These are phyloP conservation scores for Bombus polaris DNA, from an alignment of 1,140 invertebrate genomes.

Conservation along the genomic window DNA sequence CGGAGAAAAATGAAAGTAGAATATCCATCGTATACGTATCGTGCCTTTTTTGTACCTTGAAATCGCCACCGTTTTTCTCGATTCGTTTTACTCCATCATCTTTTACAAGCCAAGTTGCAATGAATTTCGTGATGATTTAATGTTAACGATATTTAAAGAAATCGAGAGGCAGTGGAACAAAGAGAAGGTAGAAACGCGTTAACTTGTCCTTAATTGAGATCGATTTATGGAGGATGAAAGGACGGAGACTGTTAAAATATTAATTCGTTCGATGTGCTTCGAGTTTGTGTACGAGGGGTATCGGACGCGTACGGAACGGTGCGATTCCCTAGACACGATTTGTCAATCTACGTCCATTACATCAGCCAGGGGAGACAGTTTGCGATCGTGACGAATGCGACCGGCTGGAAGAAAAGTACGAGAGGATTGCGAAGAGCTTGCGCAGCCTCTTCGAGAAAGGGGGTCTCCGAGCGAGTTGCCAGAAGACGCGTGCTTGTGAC, in stretches of 20 bases:
- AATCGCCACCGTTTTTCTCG: not conserved
- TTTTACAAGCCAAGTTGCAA: not conserved
- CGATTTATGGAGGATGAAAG: slow-evolving; percentile 15
- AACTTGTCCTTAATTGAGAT: slow-evolving; percentile 44
- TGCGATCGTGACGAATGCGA: slow-evolving; percentile 58
- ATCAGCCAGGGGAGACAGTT: slow-evolving; percentile 53
- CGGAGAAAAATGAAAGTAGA: slow-evolving; percentile 20
- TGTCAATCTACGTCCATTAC: slow-evolving; percentile 62
- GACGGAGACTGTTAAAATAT: slow-evolving; percentile 21
- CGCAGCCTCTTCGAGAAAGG: slow-evolving; percentile 55
- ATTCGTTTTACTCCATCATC: not conserved
- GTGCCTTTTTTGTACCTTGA: not conserved
- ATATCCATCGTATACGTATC: not conserved
- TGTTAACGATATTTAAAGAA: not conserved
- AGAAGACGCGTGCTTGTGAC: not conserved
- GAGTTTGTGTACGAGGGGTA: not conserved
- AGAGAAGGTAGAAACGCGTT: no score
- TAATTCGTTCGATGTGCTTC: slow-evolving; percentile 4
- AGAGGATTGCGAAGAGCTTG: slow-evolving; percentile 46
- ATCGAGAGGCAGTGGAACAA: not conserved
- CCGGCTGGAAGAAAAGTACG: slow-evolving; percentile 28
- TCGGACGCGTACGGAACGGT: slow-evolving; percentile 24
- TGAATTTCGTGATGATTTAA: not conserved
- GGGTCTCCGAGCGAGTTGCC: not conserved
- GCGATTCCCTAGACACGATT: slow-evolving; percentile 60